Conservation (phyloP, 2,797 vertebrate species). For the Moxostoma hubbsi region DNA sequence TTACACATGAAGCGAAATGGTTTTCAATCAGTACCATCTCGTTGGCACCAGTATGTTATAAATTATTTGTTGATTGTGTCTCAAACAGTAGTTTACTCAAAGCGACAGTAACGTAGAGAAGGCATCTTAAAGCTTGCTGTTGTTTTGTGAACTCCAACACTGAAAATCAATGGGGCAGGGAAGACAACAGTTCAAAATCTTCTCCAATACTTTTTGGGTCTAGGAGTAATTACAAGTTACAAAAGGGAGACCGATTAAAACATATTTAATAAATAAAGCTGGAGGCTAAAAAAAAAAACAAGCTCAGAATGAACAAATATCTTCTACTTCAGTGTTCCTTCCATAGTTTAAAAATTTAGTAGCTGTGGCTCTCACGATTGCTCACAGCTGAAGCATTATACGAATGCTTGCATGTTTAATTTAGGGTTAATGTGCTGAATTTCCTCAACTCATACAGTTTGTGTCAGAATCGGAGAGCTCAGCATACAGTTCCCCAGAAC, state of each 20-base stretch:
- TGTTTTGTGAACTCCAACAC: constrained; percentile 37
- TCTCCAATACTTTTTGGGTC: constrained; percentile 16
- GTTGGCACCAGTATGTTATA: constrained; percentile 9
- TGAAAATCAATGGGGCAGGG: constrained; percentile 31
- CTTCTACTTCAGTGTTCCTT: constrained; percentile 1
- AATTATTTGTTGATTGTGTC: constrained; percentile 31
- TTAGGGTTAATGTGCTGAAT: constrained; percentile 30
- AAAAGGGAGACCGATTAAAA: constrained; percentile 26
- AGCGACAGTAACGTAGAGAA: constrained; percentile 34
- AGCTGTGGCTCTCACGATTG: background rate
- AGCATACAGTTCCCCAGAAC: background rate
- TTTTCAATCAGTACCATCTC: constrained; percentile 30
- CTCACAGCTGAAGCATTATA: background rate
- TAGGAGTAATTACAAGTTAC: background rate
- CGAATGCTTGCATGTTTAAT: constrained; percentile 4
- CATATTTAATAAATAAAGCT: constrained; percentile 29
- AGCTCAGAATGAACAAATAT: background rate
- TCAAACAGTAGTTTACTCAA: constrained; percentile 44
- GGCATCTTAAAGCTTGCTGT: constrained; percentile 33
- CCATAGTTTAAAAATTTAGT: background rate
- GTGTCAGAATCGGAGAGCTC: background rate
- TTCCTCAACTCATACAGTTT: constrained; percentile 30
- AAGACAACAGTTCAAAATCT: constrained; percentile 25
- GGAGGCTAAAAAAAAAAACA: constrained; percentile 2
- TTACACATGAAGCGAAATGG: background rate